Conservation (phyloP, 2,888 invertebrate species). For the Stomorhina lunata region DNA sequence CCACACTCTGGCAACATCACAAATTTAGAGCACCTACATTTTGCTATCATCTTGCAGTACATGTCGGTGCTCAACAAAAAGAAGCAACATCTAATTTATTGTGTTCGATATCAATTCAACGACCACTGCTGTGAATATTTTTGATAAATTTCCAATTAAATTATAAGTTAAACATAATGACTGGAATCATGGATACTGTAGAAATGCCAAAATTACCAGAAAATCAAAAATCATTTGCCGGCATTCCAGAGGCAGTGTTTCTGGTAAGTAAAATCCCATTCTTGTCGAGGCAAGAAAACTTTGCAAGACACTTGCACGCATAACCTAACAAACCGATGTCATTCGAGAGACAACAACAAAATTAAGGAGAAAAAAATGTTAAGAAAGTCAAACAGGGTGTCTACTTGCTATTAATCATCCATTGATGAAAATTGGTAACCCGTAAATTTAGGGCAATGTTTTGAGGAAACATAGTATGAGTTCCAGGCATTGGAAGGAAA, state of each 20-base stretch:
- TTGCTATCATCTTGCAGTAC: background rate
- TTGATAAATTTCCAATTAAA: constrained; percentile 63
- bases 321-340: constrained; percentile 63
- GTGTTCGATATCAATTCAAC: constrained; percentile 44
- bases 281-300: background rate
- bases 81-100: constrained; percentile 17
- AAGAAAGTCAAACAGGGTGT: constrained; percentile 52
- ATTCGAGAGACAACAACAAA: constrained; percentile 22
- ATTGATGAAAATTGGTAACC: background rate
- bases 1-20: background rate
- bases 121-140: constrained; percentile 66
- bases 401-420: constrained; percentile 64
- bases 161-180: constrained; percentile 72
- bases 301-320: constrained; percentile 28
- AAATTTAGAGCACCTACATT: background rate
- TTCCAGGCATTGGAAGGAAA: too few species aligned
- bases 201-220: constrained; percentile 79
- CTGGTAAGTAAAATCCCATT: constrained; percentile 83
- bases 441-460: too few species aligned
- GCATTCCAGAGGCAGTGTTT: constrained; percentile 93
- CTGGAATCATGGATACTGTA: constrained; percentile 76
- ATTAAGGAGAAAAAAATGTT: background rate
- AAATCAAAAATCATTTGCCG: constrained; percentile 84
- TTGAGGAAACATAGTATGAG: too few species aligned
- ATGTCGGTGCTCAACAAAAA: background rate